A percentile compares a stretch with the other conserved stretches of the same genome.
Evolutionary conservation across 2,113 vertebrate genomes (phyloP).

Genomic region (Alethe castanea): DNA sequence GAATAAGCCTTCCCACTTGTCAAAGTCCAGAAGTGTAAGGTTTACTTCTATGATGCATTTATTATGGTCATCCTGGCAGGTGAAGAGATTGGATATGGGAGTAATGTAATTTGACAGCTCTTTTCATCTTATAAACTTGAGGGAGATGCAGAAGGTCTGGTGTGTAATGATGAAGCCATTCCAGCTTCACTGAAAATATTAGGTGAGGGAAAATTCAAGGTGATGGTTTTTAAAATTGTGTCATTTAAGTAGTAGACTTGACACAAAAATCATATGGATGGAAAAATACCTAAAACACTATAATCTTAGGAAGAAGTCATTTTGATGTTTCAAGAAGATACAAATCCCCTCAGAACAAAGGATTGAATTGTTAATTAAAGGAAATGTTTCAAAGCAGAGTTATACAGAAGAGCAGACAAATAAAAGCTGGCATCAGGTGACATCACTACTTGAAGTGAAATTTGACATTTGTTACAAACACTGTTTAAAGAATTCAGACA

Average conservation of each 20-base stretch:
- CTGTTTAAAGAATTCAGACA: background rate
- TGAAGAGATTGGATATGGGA: slow-evolving; percentile 1
- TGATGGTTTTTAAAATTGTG: slow-evolving; percentile 49
- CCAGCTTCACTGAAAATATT: slow-evolving; percentile 4
- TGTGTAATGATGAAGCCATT: background rate
- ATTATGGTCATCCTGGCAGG: slow-evolving; percentile 30
- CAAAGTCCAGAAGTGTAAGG: background rate
- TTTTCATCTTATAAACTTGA: slow-evolving; percentile 26
- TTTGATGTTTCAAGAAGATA: slow-evolving; percentile 26
- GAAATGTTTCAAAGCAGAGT: slow-evolving; percentile 26
- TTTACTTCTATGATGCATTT: slow-evolving; percentile 23
- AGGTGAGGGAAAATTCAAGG: background rate
- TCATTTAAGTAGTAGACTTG: slow-evolving; percentile 33
- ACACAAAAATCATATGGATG: slow-evolving; percentile 31
- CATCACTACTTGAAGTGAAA: background rate
- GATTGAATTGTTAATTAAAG: slow-evolving; percentile 42
- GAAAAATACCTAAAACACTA: slow-evolving; percentile 24
- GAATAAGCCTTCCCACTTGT: slow-evolving; percentile 10
- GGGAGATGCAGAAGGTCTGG: background rate
- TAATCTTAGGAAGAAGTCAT: background rate
- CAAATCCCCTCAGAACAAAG: background rate
- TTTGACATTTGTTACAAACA: background rate
- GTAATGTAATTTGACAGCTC: slow-evolving; percentile 48
- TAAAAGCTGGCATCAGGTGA: background rate
- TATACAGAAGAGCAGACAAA: background rate